Evolutionary conservation across 2,888 invertebrate genomes (phyloP).

Genomic region (Nephrotoma guestfalica): DNA sequence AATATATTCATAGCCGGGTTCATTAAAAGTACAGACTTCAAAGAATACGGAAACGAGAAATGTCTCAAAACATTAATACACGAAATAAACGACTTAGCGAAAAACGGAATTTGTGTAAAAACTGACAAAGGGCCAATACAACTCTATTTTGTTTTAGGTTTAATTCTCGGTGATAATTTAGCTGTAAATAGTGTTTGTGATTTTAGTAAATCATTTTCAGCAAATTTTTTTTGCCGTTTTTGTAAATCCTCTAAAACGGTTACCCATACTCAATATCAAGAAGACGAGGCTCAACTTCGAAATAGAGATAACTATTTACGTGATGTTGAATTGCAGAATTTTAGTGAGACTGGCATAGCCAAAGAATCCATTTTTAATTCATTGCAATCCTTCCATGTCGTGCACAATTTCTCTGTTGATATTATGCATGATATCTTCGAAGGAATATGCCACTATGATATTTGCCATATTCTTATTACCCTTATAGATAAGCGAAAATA

Average conservation of each 20-base stretch:
- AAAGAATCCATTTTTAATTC: conserved; percentile 7
- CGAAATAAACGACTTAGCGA: conserved; percentile 6
- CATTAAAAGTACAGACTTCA: conserved; percentile 5
- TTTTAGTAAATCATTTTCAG: conserved; percentile 6
- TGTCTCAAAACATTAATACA: conserved; percentile 6
- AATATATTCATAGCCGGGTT: conserved; percentile 5
- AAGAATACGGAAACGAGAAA: conserved; percentile 8
- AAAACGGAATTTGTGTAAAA: conserved; percentile 2
- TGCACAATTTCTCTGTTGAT: not conserved
- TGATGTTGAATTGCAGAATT: not conserved
- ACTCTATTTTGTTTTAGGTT: conserved; percentile 7
- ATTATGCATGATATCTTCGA: no score
- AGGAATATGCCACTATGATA: no score
- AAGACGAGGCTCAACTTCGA: not conserved
- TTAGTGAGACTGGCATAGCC: not conserved
- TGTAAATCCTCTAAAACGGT: conserved; percentile 6
- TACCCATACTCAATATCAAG: not conserved
- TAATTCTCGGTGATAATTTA: conserved; percentile 8
- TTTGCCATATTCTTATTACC: conserved; percentile 1
- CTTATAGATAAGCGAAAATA: conserved; percentile 4
- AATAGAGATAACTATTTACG: not conserved
- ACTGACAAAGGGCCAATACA: not conserved
- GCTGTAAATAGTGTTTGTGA: conserved; percentile 5
- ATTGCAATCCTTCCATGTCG: conserved; percentile 2
- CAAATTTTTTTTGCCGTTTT: conserved; percentile 5